These are phyloP conservation scores for Clostera curtula DNA, from an alignment of 2,888 invertebrate genomes.

Conservation along the genomic window DNA sequence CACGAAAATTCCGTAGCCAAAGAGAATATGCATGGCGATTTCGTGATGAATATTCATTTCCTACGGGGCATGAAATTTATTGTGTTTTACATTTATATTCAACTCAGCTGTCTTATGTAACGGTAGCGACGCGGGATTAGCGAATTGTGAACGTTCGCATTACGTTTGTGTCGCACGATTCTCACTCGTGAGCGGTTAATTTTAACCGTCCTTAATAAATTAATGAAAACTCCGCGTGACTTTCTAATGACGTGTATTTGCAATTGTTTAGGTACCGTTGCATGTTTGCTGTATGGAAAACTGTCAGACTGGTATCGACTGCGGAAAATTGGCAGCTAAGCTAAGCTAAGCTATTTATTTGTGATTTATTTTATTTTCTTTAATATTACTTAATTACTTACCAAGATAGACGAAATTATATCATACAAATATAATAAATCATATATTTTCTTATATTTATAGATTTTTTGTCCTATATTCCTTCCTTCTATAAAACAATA, in stretches of 20 bases:
- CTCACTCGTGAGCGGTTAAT: conserved; percentile 52
- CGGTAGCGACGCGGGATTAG: conserved; percentile 73
- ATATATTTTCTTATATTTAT: too few relatives aligned
- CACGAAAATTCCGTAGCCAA: conserved; percentile 63
- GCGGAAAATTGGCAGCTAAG: too few relatives aligned
- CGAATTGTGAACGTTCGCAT: conserved; percentile 69
- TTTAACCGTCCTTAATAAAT: conserved; percentile 55
- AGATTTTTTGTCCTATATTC: too few relatives aligned
- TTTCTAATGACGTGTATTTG: conserved; percentile 47
- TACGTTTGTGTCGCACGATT: conserved; percentile 56
- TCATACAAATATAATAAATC: too few relatives aligned
- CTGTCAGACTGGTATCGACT: too few relatives aligned
- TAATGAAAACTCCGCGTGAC: conserved; percentile 55
- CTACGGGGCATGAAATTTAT: conserved; percentile 76
- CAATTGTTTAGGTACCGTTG: conserved; percentile 46
- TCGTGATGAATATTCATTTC: conserved; percentile 76
- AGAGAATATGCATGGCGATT: conserved; percentile 75
- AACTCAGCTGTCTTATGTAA: conserved; percentile 73
- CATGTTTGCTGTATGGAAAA: conserved; percentile 29
- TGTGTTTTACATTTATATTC: conserved; percentile 76
- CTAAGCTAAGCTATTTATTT: too few relatives aligned
- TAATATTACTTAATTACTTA: too few relatives aligned
- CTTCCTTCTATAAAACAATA: too few relatives aligned
- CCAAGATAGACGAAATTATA: too few relatives aligned
- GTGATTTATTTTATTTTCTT: too few relatives aligned